These are phyloP conservation scores for Itoplectis maculator DNA, from an alignment of 2,888 invertebrate species.

Conservation along the genomic window DNA sequence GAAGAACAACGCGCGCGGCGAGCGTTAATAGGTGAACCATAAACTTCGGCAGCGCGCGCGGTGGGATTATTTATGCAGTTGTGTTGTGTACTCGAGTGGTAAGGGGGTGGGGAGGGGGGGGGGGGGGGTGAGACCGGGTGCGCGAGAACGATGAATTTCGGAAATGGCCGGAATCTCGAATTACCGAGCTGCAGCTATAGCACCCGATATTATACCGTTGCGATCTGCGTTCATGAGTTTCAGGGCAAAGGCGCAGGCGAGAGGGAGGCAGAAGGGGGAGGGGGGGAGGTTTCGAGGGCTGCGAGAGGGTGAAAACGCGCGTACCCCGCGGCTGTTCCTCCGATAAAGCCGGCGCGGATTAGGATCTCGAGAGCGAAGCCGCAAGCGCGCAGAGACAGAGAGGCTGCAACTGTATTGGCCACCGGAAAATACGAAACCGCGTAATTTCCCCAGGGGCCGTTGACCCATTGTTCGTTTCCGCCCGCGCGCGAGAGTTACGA, in stretches of 20 bases:
- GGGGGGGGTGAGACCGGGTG: background rate
- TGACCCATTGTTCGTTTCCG: conserved; percentile 67
- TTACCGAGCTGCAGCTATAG: conserved; percentile 36
- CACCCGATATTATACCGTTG: conserved; percentile 27
- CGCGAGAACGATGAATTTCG: conserved; percentile 55
- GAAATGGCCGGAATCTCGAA: conserved; percentile 60
- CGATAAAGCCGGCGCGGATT: conserved; percentile 62
- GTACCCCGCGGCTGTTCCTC: conserved; percentile 41
- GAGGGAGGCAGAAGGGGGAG: too few relatives aligned
- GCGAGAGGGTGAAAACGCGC: conserved; percentile 25
- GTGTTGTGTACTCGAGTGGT: conserved; percentile 9
- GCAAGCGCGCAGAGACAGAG: conserved; percentile 14
- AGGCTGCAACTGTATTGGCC: conserved; percentile 47
- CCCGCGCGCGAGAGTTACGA: conserved; percentile 39
- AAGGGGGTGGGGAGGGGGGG: too few relatives aligned
- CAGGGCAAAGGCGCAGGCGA: background rate
- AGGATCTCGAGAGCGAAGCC: conserved; percentile 53
- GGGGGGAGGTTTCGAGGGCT: too few relatives aligned
- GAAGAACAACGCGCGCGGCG: conserved; percentile 1
- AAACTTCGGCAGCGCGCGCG: conserved; percentile 36
- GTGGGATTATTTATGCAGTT: conserved; percentile 62
- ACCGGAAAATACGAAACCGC: conserved; percentile 69
- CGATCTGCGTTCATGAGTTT: conserved; percentile 35
- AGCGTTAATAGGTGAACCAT: conserved; percentile 51
- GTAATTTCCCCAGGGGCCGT: conserved; percentile 69